These are phyloP conservation scores for Zaprionus ornatus DNA, from an alignment of 1,140 invertebrate species.

Conservation along the genomic window DNA sequence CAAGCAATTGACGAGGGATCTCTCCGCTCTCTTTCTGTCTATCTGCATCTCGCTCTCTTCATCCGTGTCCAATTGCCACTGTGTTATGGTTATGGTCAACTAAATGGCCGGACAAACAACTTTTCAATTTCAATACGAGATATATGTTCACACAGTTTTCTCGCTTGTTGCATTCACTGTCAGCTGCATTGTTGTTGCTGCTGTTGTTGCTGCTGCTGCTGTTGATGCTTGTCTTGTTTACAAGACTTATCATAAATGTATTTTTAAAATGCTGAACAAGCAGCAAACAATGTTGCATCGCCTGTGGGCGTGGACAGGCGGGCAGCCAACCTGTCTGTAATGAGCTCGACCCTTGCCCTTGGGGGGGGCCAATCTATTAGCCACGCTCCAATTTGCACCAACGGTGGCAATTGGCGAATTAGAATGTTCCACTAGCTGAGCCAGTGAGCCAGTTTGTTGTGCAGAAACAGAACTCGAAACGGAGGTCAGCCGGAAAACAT, in stretches of 20 bases:
- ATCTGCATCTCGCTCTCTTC: not conserved
- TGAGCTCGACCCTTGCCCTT: conserved; percentile 67
- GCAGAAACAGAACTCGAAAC: conserved; percentile 26
- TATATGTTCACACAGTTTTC: conserved; percentile 73
- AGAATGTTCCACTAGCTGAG: conserved; percentile 47
- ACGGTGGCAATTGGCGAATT: conserved; percentile 71
- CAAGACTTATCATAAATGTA: conserved; percentile 63
- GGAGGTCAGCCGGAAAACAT: conserved; percentile 80
- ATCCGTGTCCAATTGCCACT: conserved; percentile 57
- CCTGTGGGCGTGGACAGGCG: conserved; percentile 39
- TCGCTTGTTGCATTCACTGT: conserved; percentile 52
- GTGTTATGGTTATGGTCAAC: conserved; percentile 78
- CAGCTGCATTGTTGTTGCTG: conserved; percentile 9
- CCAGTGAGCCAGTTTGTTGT: too few relatives aligned
- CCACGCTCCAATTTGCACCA: conserved; percentile 61
- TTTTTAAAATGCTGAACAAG: conserved; percentile 73
- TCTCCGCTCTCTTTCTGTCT: conserved; percentile 11
- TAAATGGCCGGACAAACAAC: conserved; percentile 70
- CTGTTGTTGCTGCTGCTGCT: conserved; percentile 3
- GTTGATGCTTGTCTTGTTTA: conserved; percentile 50
- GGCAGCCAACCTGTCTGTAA: conserved; percentile 40
- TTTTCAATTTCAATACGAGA: conserved; percentile 70
- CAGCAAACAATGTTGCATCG: conserved; percentile 48
- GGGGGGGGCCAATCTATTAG: conserved; percentile 37
- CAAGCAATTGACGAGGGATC: conserved; percentile 41